phyloP scores from a whole-genome alignment of 2,113 vertebrate species.

The Cinclus cinclus region DNA sequence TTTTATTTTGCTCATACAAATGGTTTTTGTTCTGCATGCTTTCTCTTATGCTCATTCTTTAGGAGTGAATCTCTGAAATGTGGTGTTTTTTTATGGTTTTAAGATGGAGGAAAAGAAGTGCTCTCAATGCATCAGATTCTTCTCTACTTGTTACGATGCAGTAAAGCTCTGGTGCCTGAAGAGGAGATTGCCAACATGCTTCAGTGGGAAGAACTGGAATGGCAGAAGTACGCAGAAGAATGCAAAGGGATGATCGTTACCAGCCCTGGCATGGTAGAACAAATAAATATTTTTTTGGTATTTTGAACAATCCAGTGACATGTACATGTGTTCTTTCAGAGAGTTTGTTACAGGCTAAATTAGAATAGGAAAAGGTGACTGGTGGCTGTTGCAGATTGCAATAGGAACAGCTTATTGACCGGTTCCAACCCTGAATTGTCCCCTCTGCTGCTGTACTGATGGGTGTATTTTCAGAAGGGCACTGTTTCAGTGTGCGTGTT shows the following conservation, averaged over 20 bases:
- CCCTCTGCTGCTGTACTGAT: neutral
- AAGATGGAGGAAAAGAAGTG: slow-evolving; percentile 97
- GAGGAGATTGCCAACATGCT: slow-evolving; percentile 98
- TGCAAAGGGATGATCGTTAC: slow-evolving; percentile 99
- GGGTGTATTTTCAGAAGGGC: neutral
- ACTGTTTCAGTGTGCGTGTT: neutral
- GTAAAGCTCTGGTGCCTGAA: slow-evolving; percentile 90
- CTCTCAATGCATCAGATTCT: slow-evolving; percentile 99
- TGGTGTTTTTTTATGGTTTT: slow-evolving; percentile 8
- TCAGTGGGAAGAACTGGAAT: slow-evolving; percentile 96
- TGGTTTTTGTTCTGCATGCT: neutral
- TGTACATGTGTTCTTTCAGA: neutral
- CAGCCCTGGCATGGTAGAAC: slow-evolving; percentile 92
- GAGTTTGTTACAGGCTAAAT: neutral
- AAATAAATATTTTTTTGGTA: neutral
- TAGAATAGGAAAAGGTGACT: neutral
- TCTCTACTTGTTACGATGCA: slow-evolving; percentile 90
- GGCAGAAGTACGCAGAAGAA: slow-evolving; percentile 98
- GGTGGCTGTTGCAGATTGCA: neutral
- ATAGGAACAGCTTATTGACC: neutral
- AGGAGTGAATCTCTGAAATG: neutral
- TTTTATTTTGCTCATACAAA: slow-evolving; percentile 11
- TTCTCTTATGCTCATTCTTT: neutral
- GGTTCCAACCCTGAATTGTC: neutral
- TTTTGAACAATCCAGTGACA: neutral